Base-by-base conservation (phyloP, 2,888 invertebrate genomes). In the Tanypteryx hageni region DNA sequence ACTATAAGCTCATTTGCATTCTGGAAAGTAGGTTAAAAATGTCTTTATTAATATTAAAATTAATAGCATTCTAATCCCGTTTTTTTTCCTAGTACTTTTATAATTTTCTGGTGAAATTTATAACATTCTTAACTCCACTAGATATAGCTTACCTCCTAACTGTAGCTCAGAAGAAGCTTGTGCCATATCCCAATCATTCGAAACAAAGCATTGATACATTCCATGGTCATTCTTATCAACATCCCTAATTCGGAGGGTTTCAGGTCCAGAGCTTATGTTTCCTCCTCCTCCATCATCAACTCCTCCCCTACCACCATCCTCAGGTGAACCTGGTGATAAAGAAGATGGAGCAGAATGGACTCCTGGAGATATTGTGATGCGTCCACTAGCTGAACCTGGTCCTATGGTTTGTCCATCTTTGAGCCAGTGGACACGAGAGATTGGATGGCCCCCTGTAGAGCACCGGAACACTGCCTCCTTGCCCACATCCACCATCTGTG, bases 391-490 rank as follows among this genome's bases (percentile, higher is more conserved):
- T 56, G 89, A 89, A 44, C 89, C 92, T 58, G 92, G 86, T 93
- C 95, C 95, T n/a, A 95, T 68, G 31, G 89, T 89, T 64, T 89
- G 89, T 56, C 89, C 89, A 68, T 89, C 89, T 89, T 89, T 89
- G 68, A 89, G 89, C 89, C 89, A 89, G 56, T 89, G 89, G 92
- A 98, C 96, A 94, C 97, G 96, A 93, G 97, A 96, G 93, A 98
- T 96, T n/a, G 99, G 99, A 95, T 97, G 97, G 10, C 99, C 99
- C 93, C 97, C 97, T 92, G 98, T 96, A 94, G 97, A 97, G 95
- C 99, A 99, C 95, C 98, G 98, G 95, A 99, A 98, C 94, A 96
- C 97, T 91, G 98, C 97, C 94, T 98, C 97, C 94, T 97, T 97
- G 93, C 98, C 98, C 93, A 97, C 97, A 95, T 98, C 99, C 93